phyloP scores from a whole-genome alignment of 2,113 vertebrate genomes.

The Mesoclemmys tuberculata region DNA sequence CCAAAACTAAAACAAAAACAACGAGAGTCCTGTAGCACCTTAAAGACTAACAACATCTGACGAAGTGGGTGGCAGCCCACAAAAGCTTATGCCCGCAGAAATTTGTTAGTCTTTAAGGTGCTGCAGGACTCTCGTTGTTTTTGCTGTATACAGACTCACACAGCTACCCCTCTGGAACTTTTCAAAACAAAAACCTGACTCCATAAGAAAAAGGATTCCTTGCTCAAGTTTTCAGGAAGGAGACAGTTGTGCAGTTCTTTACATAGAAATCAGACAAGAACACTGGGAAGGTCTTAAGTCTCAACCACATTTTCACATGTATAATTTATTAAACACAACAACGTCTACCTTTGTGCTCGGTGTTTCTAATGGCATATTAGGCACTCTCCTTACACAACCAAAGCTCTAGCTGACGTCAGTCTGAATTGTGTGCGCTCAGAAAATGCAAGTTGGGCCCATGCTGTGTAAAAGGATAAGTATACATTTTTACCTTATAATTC shows the following conservation, averaged over 20 bases:
- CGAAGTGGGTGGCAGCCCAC: too few relatives aligned
- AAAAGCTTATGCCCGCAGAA: too few relatives aligned
- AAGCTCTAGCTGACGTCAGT: not conserved
- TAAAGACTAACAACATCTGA: too few relatives aligned
- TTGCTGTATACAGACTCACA: too few relatives aligned
- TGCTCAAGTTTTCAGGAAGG: not conserved
- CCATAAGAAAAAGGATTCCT: not conserved
- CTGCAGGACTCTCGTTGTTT: too few relatives aligned
- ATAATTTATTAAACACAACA: not conserved
- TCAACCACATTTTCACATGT: not conserved
- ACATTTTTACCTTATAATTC: constrained; percentile 38
- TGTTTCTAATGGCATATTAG: not conserved
- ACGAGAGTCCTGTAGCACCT: too few relatives aligned
- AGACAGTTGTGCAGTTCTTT: not conserved
- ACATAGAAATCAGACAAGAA: not conserved
- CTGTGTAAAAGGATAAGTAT: not conserved
- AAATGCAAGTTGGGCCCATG: constrained; percentile 37
- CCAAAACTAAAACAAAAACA: not conserved
- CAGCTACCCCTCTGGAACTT: too few relatives aligned
- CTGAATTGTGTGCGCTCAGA: not conserved
- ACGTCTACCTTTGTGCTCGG: not conserved
- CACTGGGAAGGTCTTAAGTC: rapidly evolving
- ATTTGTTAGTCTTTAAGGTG: too few relatives aligned
- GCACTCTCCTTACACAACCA: not conserved
- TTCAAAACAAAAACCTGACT: not conserved